Base-by-base conservation (phyloP, 2,888 invertebrate species). In the Tipula confusa region DNA sequence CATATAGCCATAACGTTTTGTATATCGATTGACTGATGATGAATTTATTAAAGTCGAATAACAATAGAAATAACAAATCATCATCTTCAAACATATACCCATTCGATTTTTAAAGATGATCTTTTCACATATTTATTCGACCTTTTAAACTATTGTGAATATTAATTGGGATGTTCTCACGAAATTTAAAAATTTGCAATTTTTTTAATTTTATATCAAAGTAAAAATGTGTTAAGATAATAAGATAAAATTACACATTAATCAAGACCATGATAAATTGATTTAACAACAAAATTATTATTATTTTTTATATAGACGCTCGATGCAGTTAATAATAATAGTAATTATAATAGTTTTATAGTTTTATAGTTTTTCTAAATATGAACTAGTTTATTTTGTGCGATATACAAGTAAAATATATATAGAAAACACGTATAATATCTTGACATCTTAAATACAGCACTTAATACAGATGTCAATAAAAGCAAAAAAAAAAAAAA, bases 61-160 rank as follows among this genome's bases (percentile, higher is more conserved):
- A 64, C 64, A 64, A 64, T 64, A 64, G 7, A 64, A 64, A 64
- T 24, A 64, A 64, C 64, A 64, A 64, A 64, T 64, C 64, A 64
- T 64, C 64, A 24, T 64, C 18, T 64, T 24, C 64, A 24, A 2
- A 24, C 2, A 38, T 38, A 38, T 38, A 38, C 13, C 2, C 43
- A 2, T 33, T 9, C 33, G 15, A 15, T n/a, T 64, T 64, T 64
- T 64, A 2, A 18, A 18, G 64, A 64, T 64, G 64, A 64, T 24
- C 64, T 18, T 24, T 64, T 64, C 64, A 64, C 13, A 64, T 24
- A 64, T 64, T 6, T 64, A 24, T 64, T 64, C 24, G 24, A 64
- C 64, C 64, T 64, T 64, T 64, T 24, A 24, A 18, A 64, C 24
- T 64, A 11, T 18, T 64, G 64, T 24, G 24, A 24, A 64, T 64